Evolutionary conservation across 2,888 invertebrate genomes (phyloP), one percentile per base, ranked within the genome.

Genomic region (Atrina japonica): DNA sequence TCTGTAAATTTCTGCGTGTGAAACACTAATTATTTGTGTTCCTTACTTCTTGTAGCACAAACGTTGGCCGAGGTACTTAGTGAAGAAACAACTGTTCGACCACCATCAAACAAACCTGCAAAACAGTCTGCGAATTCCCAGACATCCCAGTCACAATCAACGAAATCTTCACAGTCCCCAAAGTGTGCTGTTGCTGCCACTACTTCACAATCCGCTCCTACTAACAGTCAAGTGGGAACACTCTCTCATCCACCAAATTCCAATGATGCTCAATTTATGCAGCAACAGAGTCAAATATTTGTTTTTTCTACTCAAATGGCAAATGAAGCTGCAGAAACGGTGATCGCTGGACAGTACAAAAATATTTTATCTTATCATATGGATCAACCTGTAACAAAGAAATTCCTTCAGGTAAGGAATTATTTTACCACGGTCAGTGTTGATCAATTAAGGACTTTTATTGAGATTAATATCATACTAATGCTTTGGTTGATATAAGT

Each of bases 271-370:
- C 84, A 78, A 27, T 83, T 87, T 70, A 77, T 83, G 75, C 96
- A 97, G 92, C 97, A 98, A 91, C 97, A 98, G 92, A 97, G 96
- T 92, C 97, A 98, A 91, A 97, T 98, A 90, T 98, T 97, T 93
- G 98, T 98, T 83, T 98, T 98, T 92, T 96, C 97, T 25, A 98
- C 98, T 9, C 92, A 94, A 86, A 92, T 97, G 91, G 98, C 98
- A 3, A 98, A 98, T 91, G 95, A 96, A 89, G 97, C 97, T 5
- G 98, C 98, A 0, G 97, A 98, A 86, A 94, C 96, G 16, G 97
- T 98, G 16, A 92, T 96, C 74, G 95, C 95, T 75, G 96, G 97
- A 1, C 96, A 96, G 86, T 97, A 94, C 91, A 95, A 95, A 85
- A 96, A 96, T 61, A 97, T 98, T 83, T 96, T 98, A 83, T 95